Evolutionary conservation across 2,797 vertebrate species (phyloP).

Genomic region (Esox lucius): DNA sequence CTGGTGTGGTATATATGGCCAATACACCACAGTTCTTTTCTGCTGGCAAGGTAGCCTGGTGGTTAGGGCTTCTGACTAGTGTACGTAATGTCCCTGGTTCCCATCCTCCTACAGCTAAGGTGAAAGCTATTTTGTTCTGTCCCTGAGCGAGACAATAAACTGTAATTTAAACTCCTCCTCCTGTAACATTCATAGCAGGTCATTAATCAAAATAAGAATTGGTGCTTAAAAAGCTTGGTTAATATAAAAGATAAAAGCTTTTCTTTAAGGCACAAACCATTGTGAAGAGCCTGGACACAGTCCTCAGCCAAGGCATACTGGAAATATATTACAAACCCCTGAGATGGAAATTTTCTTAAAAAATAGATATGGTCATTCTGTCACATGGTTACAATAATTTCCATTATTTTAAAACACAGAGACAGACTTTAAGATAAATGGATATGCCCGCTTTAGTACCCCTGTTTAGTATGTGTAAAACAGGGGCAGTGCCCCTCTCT

Average conservation of each 20-base stretch:
- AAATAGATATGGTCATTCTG: not conserved
- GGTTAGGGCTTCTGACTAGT: not conserved
- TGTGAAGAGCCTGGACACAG: too few species aligned
- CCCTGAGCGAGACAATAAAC: too few species aligned
- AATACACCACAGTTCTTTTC: not conserved
- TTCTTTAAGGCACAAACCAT: too few species aligned
- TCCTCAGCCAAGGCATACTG: too few species aligned
- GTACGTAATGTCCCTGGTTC: too few species aligned
- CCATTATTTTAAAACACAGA: not conserved
- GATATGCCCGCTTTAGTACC: not conserved
- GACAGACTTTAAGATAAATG: not conserved
- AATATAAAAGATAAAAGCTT: too few species aligned
- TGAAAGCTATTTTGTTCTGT: too few species aligned
- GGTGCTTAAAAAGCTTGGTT: too few species aligned
- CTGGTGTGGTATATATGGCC: not conserved
- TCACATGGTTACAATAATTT: not conserved
- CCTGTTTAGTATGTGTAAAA: not conserved
- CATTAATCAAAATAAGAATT: too few species aligned
- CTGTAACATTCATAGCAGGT: too few species aligned
- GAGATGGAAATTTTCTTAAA: slow-evolving; percentile 24
- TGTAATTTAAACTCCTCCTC: too few species aligned
- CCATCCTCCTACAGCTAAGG: too few species aligned
- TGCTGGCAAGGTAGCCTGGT: not conserved
- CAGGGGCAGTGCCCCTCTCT: slow-evolving; percentile 19
- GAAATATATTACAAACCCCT: not conserved